phyloP scores from a whole-genome alignment of 1,140 invertebrate species.

The Neodiprion pinetum region DNA sequence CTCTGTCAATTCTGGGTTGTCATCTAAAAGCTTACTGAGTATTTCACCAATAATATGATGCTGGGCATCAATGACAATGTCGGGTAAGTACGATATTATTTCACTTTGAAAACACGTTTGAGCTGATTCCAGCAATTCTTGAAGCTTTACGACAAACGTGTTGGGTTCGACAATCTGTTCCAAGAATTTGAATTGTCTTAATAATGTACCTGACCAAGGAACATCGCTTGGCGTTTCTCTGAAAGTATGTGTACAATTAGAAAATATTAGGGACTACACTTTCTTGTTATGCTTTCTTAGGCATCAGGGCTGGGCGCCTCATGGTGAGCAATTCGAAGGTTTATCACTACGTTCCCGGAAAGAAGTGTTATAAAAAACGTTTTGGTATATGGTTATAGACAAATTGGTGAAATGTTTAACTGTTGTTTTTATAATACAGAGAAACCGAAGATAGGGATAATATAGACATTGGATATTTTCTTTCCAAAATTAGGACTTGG shows the following conservation, averaged over 20 bases:
- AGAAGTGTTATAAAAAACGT: too few relatives aligned
- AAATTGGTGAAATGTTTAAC: too few relatives aligned
- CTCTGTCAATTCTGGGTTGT: constrained; percentile 43
- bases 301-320: too few relatives aligned
- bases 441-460: too few relatives aligned
- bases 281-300: too few relatives aligned
- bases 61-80: constrained; percentile 52
- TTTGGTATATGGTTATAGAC: too few relatives aligned
- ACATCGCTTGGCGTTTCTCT: constrained; percentile 45
- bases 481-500: too few relatives aligned
- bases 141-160: constrained; percentile 39
- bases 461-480: too few relatives aligned
- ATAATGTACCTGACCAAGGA: constrained; percentile 44
- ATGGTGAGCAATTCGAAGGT: too few relatives aligned
- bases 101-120: constrained; percentile 55
- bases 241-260: constrained; percentile 23
- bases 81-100: constrained; percentile 51
- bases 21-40: constrained; percentile 48
- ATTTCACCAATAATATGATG: constrained; percentile 51
- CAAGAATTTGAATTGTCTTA: constrained; percentile 56
- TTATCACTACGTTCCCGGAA: too few relatives aligned
- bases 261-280: not conserved
- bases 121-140: constrained; percentile 50
- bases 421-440: too few relatives aligned
- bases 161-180: constrained; percentile 45